phyloP scores from a whole-genome alignment of 2,113 vertebrate genomes.

The Callipepla squamata region DNA sequence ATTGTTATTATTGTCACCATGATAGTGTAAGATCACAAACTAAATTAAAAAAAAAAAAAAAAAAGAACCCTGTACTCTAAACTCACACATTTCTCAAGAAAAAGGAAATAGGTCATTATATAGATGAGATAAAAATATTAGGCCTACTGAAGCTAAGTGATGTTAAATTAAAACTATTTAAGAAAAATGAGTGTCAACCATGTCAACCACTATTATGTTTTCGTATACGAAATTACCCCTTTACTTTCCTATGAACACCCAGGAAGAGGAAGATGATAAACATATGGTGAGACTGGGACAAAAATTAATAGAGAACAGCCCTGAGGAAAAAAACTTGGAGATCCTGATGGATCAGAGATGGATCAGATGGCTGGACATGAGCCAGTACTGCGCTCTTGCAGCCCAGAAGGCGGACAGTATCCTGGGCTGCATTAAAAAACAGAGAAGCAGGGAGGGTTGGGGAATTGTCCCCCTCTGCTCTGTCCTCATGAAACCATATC shows the following conservation, averaged over 20 bases:
- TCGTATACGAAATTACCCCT: neutral
- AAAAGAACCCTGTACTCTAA: neutral
- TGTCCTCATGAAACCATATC: neutral
- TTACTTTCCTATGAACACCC: neutral
- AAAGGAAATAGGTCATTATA: neutral
- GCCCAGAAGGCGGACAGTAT: too few species aligned
- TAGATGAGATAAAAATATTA: neutral
- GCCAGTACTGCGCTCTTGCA: too few species aligned
- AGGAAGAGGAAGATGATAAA: neutral
- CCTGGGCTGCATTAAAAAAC: too few species aligned
- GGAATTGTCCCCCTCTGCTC: neutral
- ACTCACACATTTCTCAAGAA: neutral
- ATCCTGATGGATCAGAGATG: too few species aligned
- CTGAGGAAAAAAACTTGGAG: too few species aligned
- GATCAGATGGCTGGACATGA: too few species aligned
- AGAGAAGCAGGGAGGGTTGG: too few species aligned
- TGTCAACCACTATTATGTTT: neutral
- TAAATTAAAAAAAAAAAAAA: neutral
- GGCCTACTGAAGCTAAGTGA: neutral
- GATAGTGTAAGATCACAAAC: neutral
- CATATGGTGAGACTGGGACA: neutral
- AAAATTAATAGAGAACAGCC: too few species aligned
- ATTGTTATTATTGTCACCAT: neutral
- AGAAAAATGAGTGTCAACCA: neutral
- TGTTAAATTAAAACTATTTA: neutral